Conservation (phyloP, 1,140 invertebrate species). For the Rhagoletis pomonella region DNA sequence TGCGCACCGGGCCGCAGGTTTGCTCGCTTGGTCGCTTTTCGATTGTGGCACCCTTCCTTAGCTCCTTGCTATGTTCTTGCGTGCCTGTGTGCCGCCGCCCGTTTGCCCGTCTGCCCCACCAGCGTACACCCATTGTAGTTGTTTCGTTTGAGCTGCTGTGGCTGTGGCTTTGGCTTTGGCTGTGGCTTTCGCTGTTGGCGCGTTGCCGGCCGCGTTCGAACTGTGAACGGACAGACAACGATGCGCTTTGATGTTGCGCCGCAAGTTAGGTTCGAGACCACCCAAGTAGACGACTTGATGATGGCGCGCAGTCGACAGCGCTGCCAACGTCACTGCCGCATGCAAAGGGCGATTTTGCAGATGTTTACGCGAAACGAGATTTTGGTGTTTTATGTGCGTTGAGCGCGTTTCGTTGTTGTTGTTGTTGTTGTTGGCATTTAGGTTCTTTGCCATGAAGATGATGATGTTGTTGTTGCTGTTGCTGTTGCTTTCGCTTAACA, state of each 20-base stretch:
- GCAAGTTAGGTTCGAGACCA: slow-evolving; percentile 73
- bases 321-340: slow-evolving; percentile 19
- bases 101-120: not conserved
- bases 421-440: slow-evolving; percentile 35
- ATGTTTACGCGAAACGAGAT: slow-evolving; percentile 46
- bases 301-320: slow-evolving; percentile 40
- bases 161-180: too few relatives aligned
- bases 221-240: not conserved
- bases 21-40: not conserved
- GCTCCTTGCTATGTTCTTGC: not conserved
- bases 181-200: slow-evolving; percentile 23
- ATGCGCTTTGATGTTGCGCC: slow-evolving; percentile 72
- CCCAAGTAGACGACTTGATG: slow-evolving; percentile 64
- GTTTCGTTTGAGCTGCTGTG: too few relatives aligned
- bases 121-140: not conserved
- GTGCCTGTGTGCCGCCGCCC: not conserved
- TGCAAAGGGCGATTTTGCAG: slow-evolving; percentile 26
- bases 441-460: slow-evolving; percentile 26
- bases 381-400: slow-evolving; percentile 40
- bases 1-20: slow-evolving; percentile 36
- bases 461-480: slow-evolving; percentile 54
- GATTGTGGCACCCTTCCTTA: not conserved
- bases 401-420: slow-evolving; percentile 47
- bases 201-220: slow-evolving; percentile 9
- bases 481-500: slow-evolving; percentile 46